Base-by-base conservation (phyloP, 2,113 vertebrate species). In the Leptosomus discolor region DNA sequence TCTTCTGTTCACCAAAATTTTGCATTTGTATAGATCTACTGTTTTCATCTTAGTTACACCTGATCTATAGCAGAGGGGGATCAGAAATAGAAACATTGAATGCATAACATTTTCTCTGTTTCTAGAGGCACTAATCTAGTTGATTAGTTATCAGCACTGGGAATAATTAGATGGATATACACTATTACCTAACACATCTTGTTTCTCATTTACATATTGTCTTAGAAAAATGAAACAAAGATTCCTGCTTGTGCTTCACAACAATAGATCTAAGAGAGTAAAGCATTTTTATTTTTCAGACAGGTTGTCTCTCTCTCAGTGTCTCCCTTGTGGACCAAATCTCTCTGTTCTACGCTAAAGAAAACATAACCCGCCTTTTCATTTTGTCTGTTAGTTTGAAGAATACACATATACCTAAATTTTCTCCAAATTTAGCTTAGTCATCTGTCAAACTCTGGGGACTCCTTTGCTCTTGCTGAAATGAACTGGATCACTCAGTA, bases 161-260 rank as follows among this genome's bases (percentile, higher is more conserved):
- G 92, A 93, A 93, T 69, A 96, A 95, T 94, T 79, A 96, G 41
- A 70, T 23, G 36, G 60, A 84, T 94, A 84, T 67, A 70, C 41
- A 85, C 37, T 89, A 76, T 57, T 73, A 79, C 45, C 69, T 48
- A 91, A 63, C 17, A 85, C 16, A 71, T 37, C 53, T 46, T 83
- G 50, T 73, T 94, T 87, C 90, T 90, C 54, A 78, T 93, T 91
- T 94, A 71, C 43, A 65, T 87, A 51, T 56, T 54, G 71, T 79
- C 64, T 87, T 78, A 90, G 90, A 60, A 88, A 85, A 94, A 76
- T 5, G 6, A 82, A 82, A 82, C 21, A 75, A 77, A 77, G 11
- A 79, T 56, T 92, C 11, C 24, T 57, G 26, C 53, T 71, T 74
- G 73, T 69, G 54, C 34, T 76, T 91, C n/a, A 60, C 30, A 83